Percentiles rank a stretch among this genome's conserved stretches.
phyloP scores from a whole-genome alignment of 92 coral and sea anemone genomes.

The Paragorgia papillata region DNA sequence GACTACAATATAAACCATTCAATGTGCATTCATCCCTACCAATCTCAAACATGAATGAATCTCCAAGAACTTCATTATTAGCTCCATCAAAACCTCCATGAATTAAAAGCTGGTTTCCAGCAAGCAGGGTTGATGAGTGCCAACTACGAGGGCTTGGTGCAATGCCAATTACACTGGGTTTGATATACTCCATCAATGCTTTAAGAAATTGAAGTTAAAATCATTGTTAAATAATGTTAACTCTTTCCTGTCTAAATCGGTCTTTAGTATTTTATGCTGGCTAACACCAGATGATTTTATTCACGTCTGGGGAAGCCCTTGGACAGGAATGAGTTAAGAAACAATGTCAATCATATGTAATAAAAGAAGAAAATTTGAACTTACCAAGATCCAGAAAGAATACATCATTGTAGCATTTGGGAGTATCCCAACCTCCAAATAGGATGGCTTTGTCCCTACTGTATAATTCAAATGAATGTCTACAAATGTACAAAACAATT shows the following conservation, averaged over 20 bases:
- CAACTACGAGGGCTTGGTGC: conserved; percentile 85
- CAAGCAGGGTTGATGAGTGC: conserved; percentile 77
- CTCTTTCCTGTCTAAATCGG: too few relatives aligned
- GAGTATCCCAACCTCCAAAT: conserved; percentile 98
- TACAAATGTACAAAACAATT: conserved; percentile 10
- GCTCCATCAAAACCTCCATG: conserved; percentile 94
- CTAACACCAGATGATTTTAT: too few relatives aligned
- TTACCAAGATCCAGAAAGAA: conserved; percentile 75
- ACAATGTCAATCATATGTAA: background rate
- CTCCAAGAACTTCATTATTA: conserved; percentile 56
- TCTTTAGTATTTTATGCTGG: too few relatives aligned
- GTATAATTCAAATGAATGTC: conserved; percentile 76
- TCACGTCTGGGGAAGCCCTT: too few relatives aligned
- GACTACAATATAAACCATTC: too few relatives aligned
- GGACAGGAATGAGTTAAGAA: too few relatives aligned
- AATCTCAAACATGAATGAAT: conserved; percentile 78
- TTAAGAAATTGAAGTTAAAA: too few relatives aligned
- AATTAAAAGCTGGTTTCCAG: conserved; percentile 68
- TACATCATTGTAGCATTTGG: conserved; percentile 81
- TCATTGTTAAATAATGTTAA: too few relatives aligned
- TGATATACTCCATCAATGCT: conserved; percentile 85
- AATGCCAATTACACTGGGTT: conserved; percentile 68
- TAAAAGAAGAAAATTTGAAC: background rate
- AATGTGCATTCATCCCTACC: conserved; percentile 57
- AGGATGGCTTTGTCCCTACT: conserved; percentile 67